Base-by-base conservation (phyloP, 2,888 invertebrate genomes). In the Laspeyria flexula region DNA sequence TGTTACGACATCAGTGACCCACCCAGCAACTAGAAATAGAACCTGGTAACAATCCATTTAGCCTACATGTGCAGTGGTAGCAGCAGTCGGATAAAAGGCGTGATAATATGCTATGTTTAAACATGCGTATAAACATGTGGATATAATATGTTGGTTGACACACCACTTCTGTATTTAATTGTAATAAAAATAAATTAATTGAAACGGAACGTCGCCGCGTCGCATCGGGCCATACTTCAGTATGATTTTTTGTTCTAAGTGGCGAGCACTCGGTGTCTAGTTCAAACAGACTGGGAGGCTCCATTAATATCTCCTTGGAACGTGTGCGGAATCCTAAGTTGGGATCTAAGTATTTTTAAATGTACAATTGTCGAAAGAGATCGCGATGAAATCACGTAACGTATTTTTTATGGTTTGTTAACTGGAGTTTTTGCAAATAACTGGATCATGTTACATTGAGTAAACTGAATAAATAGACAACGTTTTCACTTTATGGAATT, bases 251-350 rank as follows among this genome's bases (percentile, higher is more conserved):
- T 58, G 25, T 54, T 31, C 39, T 55, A 59, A 65, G 63, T 72
- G 60, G 73, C 60, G 37, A 46, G 29, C 35, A 42, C 25, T 25
- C 9, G 7, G 50, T 55, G 51, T 58, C 60, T 51, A 71, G 73
- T 69, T 65, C 73, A 75, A 80, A 79, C 71, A 74, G 42, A 46
- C 65, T 65, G 60, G 47, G 47, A 52, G 52, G 61, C 59, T 76
- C 78, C 79, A 79, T 80, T 79, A 79, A 77, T 77, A 79, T 78
- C 73, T 66, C 50, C 51, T 41, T 54, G 54, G 56, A 53, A 72
- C 81, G 79, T 79, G 79, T 71, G 65, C 62, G 21, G 79, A 79
- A 80, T 80, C 52, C 54, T 59, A 73, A 79, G 65, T 71, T 71
- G 69, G 75, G 71, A 68, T 74, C 70, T 67, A 65, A 69, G 60